Conservation (phyloP, 2,113 vertebrate species). For the Siniperca chuatsi region DNA sequence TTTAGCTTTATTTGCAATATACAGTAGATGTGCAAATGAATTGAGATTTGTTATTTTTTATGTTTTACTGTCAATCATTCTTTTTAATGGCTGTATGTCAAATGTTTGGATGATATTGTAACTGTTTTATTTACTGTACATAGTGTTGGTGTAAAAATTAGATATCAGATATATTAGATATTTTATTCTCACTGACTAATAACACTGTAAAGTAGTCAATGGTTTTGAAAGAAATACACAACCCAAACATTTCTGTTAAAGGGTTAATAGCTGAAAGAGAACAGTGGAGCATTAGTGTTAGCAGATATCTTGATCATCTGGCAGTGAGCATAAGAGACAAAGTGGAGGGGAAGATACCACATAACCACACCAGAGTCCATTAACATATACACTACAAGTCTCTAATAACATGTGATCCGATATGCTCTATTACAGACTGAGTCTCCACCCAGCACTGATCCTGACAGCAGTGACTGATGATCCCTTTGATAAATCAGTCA, state of each 20-base stretch:
- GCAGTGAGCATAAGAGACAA: conserved; percentile 22
- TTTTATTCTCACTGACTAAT: neutral
- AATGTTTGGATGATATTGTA: neutral
- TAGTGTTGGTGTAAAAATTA: neutral
- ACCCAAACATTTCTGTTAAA: neutral
- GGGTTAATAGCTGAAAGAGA: neutral
- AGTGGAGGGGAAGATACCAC: conserved; percentile 41
- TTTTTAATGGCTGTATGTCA: neutral
- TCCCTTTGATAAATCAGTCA: conserved; percentile 59
- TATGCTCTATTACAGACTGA: conserved; percentile 52
- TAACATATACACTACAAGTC: conserved; percentile 52
- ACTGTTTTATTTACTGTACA: neutral
- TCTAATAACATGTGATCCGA: conserved; percentile 70
- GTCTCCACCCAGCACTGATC: conserved; percentile 61
- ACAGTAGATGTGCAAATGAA: neutral
- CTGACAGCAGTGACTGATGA: conserved; percentile 51
- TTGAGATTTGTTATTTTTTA: neutral
- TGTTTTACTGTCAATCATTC: neutral
- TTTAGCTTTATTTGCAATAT: neutral
- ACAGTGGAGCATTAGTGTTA: conserved; percentile 3
- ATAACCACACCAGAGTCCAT: conserved; percentile 42
- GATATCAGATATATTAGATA: no score
- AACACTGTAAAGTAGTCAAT: neutral
- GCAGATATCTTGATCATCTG: conserved; percentile 58
- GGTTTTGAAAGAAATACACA: neutral